A percentile compares a stretch with the other conserved stretches of the same genome.
Conservation (phyloP, 2,888 invertebrate genomes). For the Euplexia lucipara region DNA sequence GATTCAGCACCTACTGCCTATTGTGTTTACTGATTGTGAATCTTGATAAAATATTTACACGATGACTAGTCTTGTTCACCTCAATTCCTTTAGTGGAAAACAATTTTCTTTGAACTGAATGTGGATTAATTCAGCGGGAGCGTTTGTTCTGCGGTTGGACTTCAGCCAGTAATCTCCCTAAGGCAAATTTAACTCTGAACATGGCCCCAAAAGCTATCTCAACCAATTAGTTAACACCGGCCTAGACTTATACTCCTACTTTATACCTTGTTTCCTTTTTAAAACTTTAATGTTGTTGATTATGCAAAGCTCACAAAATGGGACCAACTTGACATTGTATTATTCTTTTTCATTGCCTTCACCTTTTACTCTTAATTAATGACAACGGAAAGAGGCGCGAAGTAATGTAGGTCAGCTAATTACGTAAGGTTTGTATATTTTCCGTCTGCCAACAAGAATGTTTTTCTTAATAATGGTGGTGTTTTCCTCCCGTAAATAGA, state of each 20-base stretch:
- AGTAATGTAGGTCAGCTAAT: conserved; percentile 57
- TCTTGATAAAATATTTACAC: conserved; percentile 58
- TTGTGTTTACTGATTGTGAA: conserved; percentile 55
- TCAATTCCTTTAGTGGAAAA: conserved; percentile 21
- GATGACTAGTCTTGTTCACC: conserved; percentile 43
- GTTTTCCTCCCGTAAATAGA: conserved; percentile 18
- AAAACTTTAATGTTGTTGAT: conserved; percentile 11
- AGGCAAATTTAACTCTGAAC: conserved; percentile 71
- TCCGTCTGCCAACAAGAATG: conserved; percentile 20
- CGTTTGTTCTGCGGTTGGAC: conserved; percentile 72
- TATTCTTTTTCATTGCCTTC: conserved; percentile 34
- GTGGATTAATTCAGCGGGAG: conserved; percentile 39
- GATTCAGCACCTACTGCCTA: conserved; percentile 57
- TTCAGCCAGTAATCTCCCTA: conserved; percentile 72
- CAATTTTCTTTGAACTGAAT: conserved; percentile 31
- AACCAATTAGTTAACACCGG: conserved; percentile 35
- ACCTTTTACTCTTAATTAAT: conserved; percentile 51
- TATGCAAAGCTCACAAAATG: conserved; percentile 15
- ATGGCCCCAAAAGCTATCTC: conserved; percentile 55
- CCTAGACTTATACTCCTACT: conserved; percentile 28
- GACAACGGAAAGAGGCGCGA: conserved; percentile 33
- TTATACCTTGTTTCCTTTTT: conserved; percentile 22
- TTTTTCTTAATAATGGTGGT: conserved; percentile 25
- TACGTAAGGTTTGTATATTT: conserved; percentile 41
- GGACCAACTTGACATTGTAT: conserved; percentile 18